phyloP scores from a whole-genome alignment of 2,888 invertebrate genomes.

The Dolomedes plantarius region DNA sequence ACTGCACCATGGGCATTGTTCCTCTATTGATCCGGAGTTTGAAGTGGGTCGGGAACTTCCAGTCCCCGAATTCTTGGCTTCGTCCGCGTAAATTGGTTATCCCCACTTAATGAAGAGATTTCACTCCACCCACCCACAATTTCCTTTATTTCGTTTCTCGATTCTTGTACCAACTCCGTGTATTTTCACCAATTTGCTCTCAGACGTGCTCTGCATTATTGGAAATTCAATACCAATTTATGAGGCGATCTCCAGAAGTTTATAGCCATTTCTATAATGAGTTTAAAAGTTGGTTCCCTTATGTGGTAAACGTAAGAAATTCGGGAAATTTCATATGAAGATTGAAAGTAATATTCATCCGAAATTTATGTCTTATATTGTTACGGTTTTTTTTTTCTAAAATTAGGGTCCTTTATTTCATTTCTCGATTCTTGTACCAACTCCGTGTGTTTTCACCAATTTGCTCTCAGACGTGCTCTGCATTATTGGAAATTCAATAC shows the following conservation, averaged over 20 bases:
- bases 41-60: background rate
- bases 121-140: background rate
- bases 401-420: background rate
- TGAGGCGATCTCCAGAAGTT: too few relatives aligned
- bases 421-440: background rate
- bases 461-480: background rate
- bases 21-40: background rate
- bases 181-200: background rate
- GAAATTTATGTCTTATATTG: too few relatives aligned
- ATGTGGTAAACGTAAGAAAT: too few relatives aligned
- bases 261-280: too few relatives aligned
- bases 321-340: too few relatives aligned
- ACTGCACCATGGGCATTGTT: too few relatives aligned
- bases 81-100: conserved; percentile 3
- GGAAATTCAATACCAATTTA: too few relatives aligned
- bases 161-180: background rate
- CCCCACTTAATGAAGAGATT: background rate
- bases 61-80: background rate
- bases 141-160: background rate
- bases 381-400: too few relatives aligned
- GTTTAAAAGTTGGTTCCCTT: too few relatives aligned
- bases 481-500: background rate
- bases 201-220: background rate
- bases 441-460: background rate
- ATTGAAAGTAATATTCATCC: too few relatives aligned